Evolutionary conservation across 2,113 vertebrate species (phyloP).

Genomic region (Pelvicachromis taeniatus): DNA sequence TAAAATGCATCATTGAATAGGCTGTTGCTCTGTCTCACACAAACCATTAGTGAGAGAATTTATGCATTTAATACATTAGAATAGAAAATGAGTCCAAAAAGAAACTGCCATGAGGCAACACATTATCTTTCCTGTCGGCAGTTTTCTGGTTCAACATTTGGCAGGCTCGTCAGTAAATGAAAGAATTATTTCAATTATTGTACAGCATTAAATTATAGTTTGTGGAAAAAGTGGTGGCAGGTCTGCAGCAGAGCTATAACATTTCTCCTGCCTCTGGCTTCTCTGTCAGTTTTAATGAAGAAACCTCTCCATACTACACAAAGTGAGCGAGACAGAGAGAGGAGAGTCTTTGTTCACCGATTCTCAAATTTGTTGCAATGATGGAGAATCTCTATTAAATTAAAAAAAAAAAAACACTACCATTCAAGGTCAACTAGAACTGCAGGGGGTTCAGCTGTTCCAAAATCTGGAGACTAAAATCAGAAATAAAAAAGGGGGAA

Average conservation of each 20-base stretch:
- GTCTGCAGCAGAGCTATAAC: constrained; percentile 65
- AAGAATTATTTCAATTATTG: constrained; percentile 74
- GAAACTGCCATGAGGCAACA: constrained; percentile 57
- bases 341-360: constrained; percentile 29
- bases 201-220: constrained; percentile 68
- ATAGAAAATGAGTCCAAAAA: constrained; percentile 70
- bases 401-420: neutral
- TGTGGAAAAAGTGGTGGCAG: constrained; percentile 67
- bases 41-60: constrained; percentile 68
- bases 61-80: constrained; percentile 73
- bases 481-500: neutral
- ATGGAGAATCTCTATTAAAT: constrained; percentile 2
- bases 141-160: constrained; percentile 72
- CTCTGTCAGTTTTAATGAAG: constrained; percentile 73
- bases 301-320: constrained; percentile 54
- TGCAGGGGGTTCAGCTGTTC: neutral
- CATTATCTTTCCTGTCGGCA: constrained; percentile 69
- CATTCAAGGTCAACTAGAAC: constrained; percentile 31
- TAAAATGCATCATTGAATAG: constrained; percentile 57
- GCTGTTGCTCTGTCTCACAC: constrained; percentile 49
- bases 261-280: constrained; percentile 61
- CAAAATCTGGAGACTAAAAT: neutral
- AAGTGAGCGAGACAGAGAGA: constrained; percentile 20
- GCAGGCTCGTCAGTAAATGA: constrained; percentile 69
- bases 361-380: constrained; percentile 46